Evolutionary conservation across 2,888 invertebrate genomes (phyloP).

Genomic region (Stegana nigrithorax): DNA sequence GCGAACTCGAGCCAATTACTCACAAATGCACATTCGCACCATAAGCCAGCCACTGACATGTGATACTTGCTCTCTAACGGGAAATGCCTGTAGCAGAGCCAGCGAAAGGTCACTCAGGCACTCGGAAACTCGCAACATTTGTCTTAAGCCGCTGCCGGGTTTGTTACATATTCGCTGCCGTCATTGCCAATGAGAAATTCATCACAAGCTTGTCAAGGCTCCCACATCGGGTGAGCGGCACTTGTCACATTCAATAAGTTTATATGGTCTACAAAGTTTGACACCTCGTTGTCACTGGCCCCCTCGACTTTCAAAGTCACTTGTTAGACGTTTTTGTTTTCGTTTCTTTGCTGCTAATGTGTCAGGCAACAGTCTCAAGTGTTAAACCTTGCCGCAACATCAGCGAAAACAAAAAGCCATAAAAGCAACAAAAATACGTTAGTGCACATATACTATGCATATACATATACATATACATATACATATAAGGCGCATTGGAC

Average conservation of each 20-base stretch:
- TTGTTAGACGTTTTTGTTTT: background rate
- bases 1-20: too few relatives aligned
- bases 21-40: too few relatives aligned
- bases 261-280: slow-evolving; percentile 3
- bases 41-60: too few relatives aligned
- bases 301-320: background rate
- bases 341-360: background rate
- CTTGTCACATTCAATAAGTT: slow-evolving; percentile 1
- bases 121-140: background rate
- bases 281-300: background rate
- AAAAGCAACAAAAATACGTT: background rate
- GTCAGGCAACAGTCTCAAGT: slow-evolving; percentile 11
- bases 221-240: background rate
- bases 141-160: background rate
- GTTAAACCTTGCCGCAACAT: slow-evolving; percentile 8
- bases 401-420: background rate
- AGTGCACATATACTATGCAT: too few relatives aligned
- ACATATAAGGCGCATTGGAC: background rate
- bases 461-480: too few relatives aligned
- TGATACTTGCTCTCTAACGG: too few relatives aligned
- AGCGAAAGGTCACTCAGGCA: too few relatives aligned
- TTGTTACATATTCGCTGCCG: background rate
- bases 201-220: background rate
- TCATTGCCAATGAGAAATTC: background rate
- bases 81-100: too few relatives aligned